These are phyloP conservation scores for Pseudorasbora parva DNA, from an alignment of 2,113 vertebrate species.

Conservation along the genomic window DNA sequence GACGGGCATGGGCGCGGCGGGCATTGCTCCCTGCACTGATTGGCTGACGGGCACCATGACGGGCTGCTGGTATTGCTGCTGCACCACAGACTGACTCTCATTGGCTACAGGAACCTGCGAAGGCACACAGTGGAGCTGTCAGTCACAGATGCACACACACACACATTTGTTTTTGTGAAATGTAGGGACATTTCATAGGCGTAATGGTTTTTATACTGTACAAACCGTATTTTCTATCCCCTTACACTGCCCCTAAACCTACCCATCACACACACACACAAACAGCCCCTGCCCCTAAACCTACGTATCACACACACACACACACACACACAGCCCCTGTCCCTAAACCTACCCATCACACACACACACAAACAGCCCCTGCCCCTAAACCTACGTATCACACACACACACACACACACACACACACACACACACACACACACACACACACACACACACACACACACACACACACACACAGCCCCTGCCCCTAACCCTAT, in stretches of 20 bases:
- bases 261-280: no score
- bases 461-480: constrained; percentile 62
- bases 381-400: no score
- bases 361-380: background rate
- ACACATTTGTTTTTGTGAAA: no score
- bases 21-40: constrained; percentile 89
- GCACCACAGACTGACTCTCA: constrained; percentile 92
- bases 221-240: no score
- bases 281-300: no score
- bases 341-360: background rate
- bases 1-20: constrained; percentile 84
- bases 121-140: background rate
- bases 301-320: no score
- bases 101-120: constrained; percentile 89
- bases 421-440: constrained; percentile 65
- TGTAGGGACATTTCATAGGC: no score
- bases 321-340: background rate
- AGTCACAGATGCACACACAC: background rate
- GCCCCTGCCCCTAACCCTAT: no score
- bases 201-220: no score
- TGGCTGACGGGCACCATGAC: constrained; percentile 94
- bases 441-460: constrained; percentile 73
- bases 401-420: constrained; percentile 62
- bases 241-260: no score
- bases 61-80: constrained; percentile 94